A percentile compares a stretch with the other conserved stretches of the same genome.
Evolutionary conservation across 2,888 invertebrate genomes (phyloP).

Genomic region (Cacoxenus indagator): DNA sequence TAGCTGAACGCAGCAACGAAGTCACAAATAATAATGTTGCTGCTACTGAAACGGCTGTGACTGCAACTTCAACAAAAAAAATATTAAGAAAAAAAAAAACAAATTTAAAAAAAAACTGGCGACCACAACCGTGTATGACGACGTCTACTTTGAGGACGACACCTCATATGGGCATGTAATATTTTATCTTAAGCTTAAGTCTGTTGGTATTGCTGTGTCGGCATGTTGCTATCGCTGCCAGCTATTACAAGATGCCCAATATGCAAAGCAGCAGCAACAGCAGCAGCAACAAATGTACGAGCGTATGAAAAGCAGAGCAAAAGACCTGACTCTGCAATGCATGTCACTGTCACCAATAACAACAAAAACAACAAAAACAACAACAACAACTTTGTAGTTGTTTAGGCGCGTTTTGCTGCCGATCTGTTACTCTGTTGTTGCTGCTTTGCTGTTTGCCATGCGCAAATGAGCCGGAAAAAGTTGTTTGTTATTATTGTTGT

Average conservation of each 20-base stretch:
- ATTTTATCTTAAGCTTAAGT: slow-evolving; percentile 40
- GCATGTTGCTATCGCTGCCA: slow-evolving; percentile 1
- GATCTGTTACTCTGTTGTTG: slow-evolving; percentile 22
- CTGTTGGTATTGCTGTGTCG: neutral
- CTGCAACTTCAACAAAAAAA: too few species aligned
- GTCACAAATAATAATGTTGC: neutral
- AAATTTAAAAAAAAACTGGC: neutral
- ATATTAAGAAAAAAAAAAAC: neutral
- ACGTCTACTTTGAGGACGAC: slow-evolving; percentile 43
- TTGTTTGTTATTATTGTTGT: slow-evolving; percentile 13
- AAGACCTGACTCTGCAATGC: neutral
- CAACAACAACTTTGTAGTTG: slow-evolving; percentile 42
- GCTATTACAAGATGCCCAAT: slow-evolving; percentile 14
- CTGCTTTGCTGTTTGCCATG: slow-evolving; percentile 34
- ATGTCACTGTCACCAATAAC: neutral
- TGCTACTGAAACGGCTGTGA: neutral
- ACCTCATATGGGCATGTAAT: slow-evolving; percentile 51
- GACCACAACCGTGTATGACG: slow-evolving; percentile 17
- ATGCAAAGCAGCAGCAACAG: neutral
- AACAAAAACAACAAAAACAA: slow-evolving; percentile 25
- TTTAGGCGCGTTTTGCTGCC: slow-evolving; percentile 23
- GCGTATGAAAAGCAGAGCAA: neutral
- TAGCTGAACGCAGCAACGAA: neutral
- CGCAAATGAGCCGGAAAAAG: slow-evolving; percentile 26
- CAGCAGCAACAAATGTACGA: too few species aligned